A percentile compares a stretch with the other conserved stretches of the same genome.
phyloP scores from a whole-genome alignment of 2,888 invertebrate species.

The Punctoribates punctum region DNA sequence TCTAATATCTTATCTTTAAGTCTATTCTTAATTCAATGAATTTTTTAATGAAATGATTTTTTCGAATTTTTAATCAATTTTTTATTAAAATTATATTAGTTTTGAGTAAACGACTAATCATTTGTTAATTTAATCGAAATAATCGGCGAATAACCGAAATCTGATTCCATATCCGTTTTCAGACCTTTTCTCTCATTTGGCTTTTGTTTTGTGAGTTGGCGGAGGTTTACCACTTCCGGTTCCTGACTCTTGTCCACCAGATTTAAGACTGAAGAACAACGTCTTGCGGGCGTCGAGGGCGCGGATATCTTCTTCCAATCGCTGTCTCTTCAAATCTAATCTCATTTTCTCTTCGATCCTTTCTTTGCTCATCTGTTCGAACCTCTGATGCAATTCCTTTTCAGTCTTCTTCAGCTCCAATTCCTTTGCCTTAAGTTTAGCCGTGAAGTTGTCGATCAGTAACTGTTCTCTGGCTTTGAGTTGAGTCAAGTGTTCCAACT shows the following conservation, averaged over 20 bases:
- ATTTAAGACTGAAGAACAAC: background rate
- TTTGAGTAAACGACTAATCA: no score
- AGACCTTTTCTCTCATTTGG: no score
- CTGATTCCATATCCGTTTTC: no score
- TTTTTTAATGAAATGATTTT: no score
- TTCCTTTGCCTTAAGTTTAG: constrained; percentile 92
- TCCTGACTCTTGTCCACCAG: background rate
- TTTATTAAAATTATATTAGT: no score
- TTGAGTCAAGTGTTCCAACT: constrained; percentile 77
- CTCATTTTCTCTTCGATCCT: constrained; percentile 90
- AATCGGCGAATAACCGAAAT: no score
- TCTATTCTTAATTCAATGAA: no score
- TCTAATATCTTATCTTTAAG: no score
- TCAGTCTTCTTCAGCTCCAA: constrained; percentile 93
- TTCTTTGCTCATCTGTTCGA: constrained; percentile 89
- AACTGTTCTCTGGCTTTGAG: constrained; percentile 95
- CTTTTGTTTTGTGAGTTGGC: background rate
- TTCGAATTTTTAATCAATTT: no score
- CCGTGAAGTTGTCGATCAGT: constrained; percentile 97
- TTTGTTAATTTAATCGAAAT: no score
- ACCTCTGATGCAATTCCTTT: constrained; percentile 91
- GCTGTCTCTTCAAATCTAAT: constrained; percentile 83
- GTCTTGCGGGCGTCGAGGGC: constrained; percentile 70
- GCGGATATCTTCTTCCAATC: constrained; percentile 88
- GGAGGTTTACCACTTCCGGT: background rate